Base-by-base conservation (phyloP, 2,113 vertebrate species). In the Epinephelus cyanopodus region DNA sequence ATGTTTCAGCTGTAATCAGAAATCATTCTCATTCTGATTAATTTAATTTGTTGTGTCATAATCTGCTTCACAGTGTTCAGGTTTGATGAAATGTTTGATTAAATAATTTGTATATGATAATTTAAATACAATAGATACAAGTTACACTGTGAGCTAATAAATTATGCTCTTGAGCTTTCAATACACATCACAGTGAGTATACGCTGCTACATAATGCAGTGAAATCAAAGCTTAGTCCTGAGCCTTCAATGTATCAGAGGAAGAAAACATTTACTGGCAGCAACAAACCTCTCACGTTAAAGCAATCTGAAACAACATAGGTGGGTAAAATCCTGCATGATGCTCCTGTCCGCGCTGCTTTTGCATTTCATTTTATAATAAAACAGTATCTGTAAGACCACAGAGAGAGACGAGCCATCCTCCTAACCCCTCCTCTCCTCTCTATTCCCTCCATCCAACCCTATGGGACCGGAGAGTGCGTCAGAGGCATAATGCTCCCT, bases 401-500 rank as follows among this genome's bases (percentile, higher is more conserved):
- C 29, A 61, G 37, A 53, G 82, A 77, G 74, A 75, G 71, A 86
- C n/a, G 19, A 82, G 58, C 33, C 42, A 66, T 77, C 48, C 62
- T 27, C 69, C 81, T 47, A 15, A 77, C 80, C 68, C 66, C 57
- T 75, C 76, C 81, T 69, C 77, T 63, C 70, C 62, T 77, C 66
- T 81, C 50, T 23, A 25, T 58, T 83, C 69, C 54, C 68, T 87
- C 86, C 83, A 85, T 90, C 77, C 68, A 79, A 61, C 83, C 90
- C 88, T 80, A 62, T 78, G 92, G 89, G 92, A 87, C 66, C 12
- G 25, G 81, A 65, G 91, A 85, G 86, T 92, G 91, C 90, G 90
- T 93, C 93, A 93, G 86, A 87, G 68, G 89, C 90, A 89, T 89
- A 89, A 83, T 53, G 79, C 88, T 90, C 19, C 82, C 77, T 86